phyloP scores from a whole-genome alignment of 1,140 invertebrate genomes.

The Ooceraea biroi region DNA sequence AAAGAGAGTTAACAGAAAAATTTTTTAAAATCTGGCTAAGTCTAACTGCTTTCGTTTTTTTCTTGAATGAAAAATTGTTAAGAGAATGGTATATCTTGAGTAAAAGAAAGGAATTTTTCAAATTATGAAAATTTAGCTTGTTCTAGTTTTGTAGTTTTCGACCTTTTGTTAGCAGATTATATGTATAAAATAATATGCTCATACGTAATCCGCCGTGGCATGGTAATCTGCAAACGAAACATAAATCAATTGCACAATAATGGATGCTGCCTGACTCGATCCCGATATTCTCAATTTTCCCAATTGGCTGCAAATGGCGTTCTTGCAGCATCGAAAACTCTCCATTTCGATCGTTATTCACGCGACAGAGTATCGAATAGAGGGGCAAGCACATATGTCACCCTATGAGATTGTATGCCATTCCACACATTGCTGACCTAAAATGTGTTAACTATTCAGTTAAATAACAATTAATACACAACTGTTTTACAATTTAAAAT shows the following conservation, averaged over 20 bases:
- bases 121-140: too few species aligned
- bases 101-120: too few species aligned
- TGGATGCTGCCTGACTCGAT: constrained; percentile 78
- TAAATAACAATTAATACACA: constrained; percentile 10
- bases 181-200: not conserved
- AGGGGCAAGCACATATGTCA: constrained; percentile 81
- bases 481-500: too few species aligned
- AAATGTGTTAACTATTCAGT: not conserved
- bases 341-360: constrained; percentile 39
- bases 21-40: too few species aligned
- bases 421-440: constrained; percentile 78
- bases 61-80: too few species aligned
- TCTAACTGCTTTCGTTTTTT: too few species aligned
- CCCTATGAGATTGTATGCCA: constrained; percentile 74
- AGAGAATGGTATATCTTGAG: too few species aligned
- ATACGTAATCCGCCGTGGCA: constrained; percentile 17
- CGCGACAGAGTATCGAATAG: constrained; percentile 42
- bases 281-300: constrained; percentile 84
- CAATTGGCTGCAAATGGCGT: constrained; percentile 82
- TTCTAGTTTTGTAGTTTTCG: too few species aligned
- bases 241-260: constrained; percentile 86
- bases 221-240: constrained; percentile 81
- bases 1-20: not conserved
- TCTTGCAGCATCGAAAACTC: constrained; percentile 38
- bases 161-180: too few species aligned